Base-by-base conservation (phyloP, 2,113 vertebrate genomes). In the Coturnix japonica region DNA sequence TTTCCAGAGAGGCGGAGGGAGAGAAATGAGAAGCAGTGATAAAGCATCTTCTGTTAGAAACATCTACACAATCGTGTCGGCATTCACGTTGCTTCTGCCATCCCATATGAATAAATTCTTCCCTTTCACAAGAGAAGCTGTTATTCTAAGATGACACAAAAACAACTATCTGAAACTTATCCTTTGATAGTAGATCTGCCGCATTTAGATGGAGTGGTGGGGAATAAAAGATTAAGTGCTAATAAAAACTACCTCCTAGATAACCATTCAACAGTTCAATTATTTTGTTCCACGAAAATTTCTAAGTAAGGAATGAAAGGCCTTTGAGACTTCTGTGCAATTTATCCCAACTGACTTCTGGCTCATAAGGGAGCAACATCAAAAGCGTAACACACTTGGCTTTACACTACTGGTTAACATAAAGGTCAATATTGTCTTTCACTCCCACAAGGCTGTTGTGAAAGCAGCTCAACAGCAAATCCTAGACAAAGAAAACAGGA, bases 391-490 rank as follows among this genome's bases (percentile, higher is more conserved):
- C 39, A 75, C 19, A 8, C 65, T 85, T 67, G 65, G 53, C 47
- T 91, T 77, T 81, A 77, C 67, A 94, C 60, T 69, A 81, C 54
- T 78, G 71, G 63, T 85, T 85, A 91, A 85, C 54, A 14, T 85
- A 73, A 89, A 91, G 65, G 65, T 94, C 81, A 91, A 66, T 81
- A 91, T 64, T 85, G 71, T 57, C 30, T 81, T 81, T 91, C 76
- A 37, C 65, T 63, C 65, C 49, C 47, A 11, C 15, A 4, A 47
- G 12, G 54, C n/a, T 64, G 65, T 89, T 85, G 76, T 81, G 85
- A 85, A 89, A 89, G 92, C 54, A 85, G 30, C 22, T 59, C 12
- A 61, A 88, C 28, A 67, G 60, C n/a, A 81, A n/a, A 81, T 77
- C 30, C 43, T 0, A 1, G 39, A 8, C 0, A 0, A 77, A 81